phyloP scores from a whole-genome alignment of 2,113 vertebrate species.

The Peromyscus maniculatus region DNA sequence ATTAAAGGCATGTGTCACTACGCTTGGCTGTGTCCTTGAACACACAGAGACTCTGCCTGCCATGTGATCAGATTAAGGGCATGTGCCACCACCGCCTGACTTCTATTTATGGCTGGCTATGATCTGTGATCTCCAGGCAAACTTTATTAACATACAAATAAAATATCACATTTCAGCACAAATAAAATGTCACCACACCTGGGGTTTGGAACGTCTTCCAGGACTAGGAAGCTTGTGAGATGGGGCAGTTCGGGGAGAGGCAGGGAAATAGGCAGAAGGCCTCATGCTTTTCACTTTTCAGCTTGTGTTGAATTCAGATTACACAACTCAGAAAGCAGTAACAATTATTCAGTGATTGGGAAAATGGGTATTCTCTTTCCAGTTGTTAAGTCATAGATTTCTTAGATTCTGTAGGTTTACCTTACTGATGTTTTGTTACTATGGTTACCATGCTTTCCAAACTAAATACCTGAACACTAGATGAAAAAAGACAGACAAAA shows the following conservation, averaged over 20 bases:
- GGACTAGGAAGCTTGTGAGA: background rate
- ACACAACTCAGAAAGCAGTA: background rate
- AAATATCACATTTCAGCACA: too few relatives aligned
- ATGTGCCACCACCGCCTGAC: too few relatives aligned
- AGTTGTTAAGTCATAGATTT: background rate
- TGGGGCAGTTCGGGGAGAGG: background rate
- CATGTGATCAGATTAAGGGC: too few relatives aligned
- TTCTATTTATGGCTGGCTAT: too few relatives aligned
- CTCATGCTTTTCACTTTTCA: background rate
- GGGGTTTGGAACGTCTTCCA: background rate
- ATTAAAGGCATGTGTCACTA: too few relatives aligned
- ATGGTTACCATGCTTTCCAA: conserved; percentile 25
- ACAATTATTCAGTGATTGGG: background rate
- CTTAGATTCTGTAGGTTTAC: conserved; percentile 4
- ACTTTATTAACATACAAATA: too few relatives aligned
- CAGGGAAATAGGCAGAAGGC: background rate
- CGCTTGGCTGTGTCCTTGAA: too few relatives aligned
- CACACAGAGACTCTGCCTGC: too few relatives aligned
- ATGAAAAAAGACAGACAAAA: background rate
- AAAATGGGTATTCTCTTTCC: background rate
- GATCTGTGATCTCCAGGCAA: too few relatives aligned
- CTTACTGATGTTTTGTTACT: background rate
- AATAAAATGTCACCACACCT: too few relatives aligned
- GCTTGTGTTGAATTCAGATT: background rate
- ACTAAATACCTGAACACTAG: background rate